Base-by-base conservation (phyloP, 1,140 invertebrate species). In the Druon quercuslanigerum region DNA sequence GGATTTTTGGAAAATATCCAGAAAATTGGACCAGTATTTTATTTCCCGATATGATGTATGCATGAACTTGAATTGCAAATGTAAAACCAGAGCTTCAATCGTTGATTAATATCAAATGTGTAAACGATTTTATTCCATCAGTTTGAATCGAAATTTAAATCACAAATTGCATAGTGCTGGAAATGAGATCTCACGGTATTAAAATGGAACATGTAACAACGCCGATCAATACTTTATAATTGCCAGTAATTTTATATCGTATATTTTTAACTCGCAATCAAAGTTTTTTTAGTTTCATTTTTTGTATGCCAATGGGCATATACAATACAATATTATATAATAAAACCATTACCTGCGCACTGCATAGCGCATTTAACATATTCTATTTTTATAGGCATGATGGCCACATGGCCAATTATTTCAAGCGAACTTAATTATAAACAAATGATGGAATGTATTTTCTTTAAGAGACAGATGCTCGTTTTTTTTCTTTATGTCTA, bases 91-190 rank as follows among this genome's bases (percentile, higher is more conserved):
- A 40, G 40, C 60, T 66, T 66, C 60, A 66, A 16, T 66, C 60
- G 60, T 66, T 66, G 60, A 66, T 66, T 46, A 66, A 66, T 66
- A 66, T 66, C 33, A 66, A 66, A 66, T n/a, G 33, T 66, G 60
- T 66, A 66, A 66, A 66, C 60, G 25, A 66, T 66, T 66, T 66
- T 66, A 66, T 66, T 66, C 60, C 60, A 66, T 66, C 60, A 66
- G 40, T 66, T 66, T 40, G 25, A 66, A n/a, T 66, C 60, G 25
- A 66, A 66, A 66, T 66, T 66, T 25, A 66, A 16, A 66, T 66
- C 60, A 66, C 60, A 66, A 66, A 66, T 66, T 66, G 60, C 60
- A 66, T 46, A 66, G 60, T 66, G 33, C 60, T 66, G 60, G 60
- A 66, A 66, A 66, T 66, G 60, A 66, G 60, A 66, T 66, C 60